Percentiles rank a stretch among this genome's conserved stretches.
Evolutionary conservation across 1,140 invertebrate species (phyloP).

Genomic region (Acromyrmex heyeri): DNA sequence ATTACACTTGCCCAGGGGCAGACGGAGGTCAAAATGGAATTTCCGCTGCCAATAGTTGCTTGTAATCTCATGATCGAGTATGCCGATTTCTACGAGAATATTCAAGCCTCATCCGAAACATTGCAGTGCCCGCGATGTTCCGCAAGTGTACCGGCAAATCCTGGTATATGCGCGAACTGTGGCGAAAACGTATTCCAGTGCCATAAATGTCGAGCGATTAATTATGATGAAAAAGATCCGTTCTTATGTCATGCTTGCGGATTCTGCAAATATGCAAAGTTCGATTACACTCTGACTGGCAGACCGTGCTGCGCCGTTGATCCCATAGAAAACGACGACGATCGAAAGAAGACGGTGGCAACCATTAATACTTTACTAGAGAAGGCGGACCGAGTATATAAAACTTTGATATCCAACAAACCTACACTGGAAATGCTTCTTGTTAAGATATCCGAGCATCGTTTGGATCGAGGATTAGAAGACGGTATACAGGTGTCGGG

Average conservation of each 20-base stretch:
- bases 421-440: constrained; percentile 95
- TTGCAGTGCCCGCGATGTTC: constrained; percentile 98
- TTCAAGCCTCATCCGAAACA: constrained; percentile 93
- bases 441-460: constrained; percentile 92
- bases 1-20: constrained; percentile 96
- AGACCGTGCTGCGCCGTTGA: constrained; percentile 98
- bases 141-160: constrained; percentile 98
- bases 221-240: constrained; percentile 99
- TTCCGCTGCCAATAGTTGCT: constrained; percentile 98
- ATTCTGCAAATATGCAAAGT: constrained; percentile 99
- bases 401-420: constrained; percentile 95
- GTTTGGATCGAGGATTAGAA: constrained; percentile 89
- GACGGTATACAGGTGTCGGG: constrained; percentile 87
- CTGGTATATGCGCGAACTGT: constrained; percentile 98
- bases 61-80: constrained; percentile 99
- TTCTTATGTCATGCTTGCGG: constrained; percentile 99
- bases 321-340: constrained; percentile 98
- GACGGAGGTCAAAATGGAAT: constrained; percentile 98
- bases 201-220: constrained; percentile 98
- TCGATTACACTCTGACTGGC: constrained; percentile 97
- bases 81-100: constrained; percentile 98
- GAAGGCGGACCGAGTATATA: constrained; percentile 97
- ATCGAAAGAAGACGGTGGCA: constrained; percentile 97
- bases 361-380: constrained; percentile 96
- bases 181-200: constrained; percentile 99